Conservation (phyloP, 2,888 invertebrate genomes). For the Synanthedon vespiformis region DNA sequence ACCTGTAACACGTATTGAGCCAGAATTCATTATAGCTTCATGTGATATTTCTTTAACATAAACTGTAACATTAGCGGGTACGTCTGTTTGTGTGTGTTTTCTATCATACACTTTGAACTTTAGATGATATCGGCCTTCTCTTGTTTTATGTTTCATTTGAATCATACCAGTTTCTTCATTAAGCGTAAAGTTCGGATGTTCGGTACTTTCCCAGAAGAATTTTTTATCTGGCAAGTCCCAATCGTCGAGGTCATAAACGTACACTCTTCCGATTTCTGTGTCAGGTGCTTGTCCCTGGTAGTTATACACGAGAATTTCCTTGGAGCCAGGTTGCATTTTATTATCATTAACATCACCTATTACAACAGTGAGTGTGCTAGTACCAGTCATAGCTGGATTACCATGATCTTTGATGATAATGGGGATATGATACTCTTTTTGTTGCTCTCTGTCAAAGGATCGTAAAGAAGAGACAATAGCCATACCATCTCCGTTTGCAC, state of each 20-base stretch:
- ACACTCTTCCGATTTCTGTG: constrained; percentile 93
- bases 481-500: constrained; percentile 97
- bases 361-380: constrained; percentile 94
- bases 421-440: constrained; percentile 96
- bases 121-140: constrained; percentile 86
- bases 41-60: constrained; percentile 94
- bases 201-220: constrained; percentile 92
- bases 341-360: constrained; percentile 99
- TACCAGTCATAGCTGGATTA: constrained; percentile 95
- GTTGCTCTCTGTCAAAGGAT: constrained; percentile 94
- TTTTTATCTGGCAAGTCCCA: constrained; percentile 99
- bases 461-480: constrained; percentile 95
- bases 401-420: constrained; percentile 98
- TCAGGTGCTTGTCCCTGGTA: constrained; percentile 92
- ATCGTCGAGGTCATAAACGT: constrained; percentile 97
- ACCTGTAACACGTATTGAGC: constrained; percentile 92
- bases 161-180: constrained; percentile 95
- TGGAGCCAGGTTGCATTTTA: constrained; percentile 97
- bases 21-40: constrained; percentile 95
- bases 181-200: constrained; percentile 88
- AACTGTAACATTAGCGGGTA: constrained; percentile 96
- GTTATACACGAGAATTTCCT: constrained; percentile 97
- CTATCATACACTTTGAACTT: constrained; percentile 91
- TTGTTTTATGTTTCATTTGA: constrained; percentile 92
- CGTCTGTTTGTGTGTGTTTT: constrained; percentile 94